phyloP scores from a whole-genome alignment of 2,888 invertebrate genomes.

The Andricus curvator region DNA sequence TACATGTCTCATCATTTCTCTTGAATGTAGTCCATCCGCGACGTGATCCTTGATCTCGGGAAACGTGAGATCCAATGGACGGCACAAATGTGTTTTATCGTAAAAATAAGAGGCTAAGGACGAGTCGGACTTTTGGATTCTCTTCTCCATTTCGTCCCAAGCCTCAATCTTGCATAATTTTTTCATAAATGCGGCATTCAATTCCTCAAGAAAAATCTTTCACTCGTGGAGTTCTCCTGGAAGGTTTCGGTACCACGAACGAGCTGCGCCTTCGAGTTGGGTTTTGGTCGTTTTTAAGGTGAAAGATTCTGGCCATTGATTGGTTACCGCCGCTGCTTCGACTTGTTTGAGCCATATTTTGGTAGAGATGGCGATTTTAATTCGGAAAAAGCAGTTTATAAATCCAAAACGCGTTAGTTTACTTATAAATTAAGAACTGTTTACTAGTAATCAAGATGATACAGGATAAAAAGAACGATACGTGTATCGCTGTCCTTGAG shows the following conservation, averaged over 20 bases:
- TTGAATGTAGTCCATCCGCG: no score
- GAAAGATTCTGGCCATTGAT: constrained; percentile 50
- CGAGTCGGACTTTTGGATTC: constrained; percentile 42
- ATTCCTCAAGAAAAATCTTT: constrained; percentile 32
- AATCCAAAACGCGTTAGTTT: no score
- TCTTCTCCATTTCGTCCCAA: constrained; percentile 46
- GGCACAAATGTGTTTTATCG: no score
- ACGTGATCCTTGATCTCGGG: no score
- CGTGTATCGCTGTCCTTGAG: no score
- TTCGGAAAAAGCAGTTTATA: no score
- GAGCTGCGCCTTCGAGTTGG: constrained; percentile 47
- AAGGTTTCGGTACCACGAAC: constrained; percentile 42
- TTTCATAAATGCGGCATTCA: constrained; percentile 45
- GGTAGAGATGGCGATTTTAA: neutral
- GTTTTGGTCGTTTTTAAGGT: constrained; percentile 47
- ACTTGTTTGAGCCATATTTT: constrained; percentile 51
- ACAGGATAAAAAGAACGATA: no score
- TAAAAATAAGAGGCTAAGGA: neutral
- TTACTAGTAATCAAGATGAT: no score
- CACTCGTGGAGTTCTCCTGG: constrained; percentile 47
- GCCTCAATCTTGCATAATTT: constrained; percentile 35
- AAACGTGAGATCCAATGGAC: no score
- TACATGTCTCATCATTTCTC: no score
- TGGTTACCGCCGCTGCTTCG: constrained; percentile 46
- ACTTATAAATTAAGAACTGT: no score